Percentiles rank a stretch among this genome's conserved stretches.
phyloP scores from a whole-genome alignment of 2,888 invertebrate genomes.

The Drosophila lacicola region DNA sequence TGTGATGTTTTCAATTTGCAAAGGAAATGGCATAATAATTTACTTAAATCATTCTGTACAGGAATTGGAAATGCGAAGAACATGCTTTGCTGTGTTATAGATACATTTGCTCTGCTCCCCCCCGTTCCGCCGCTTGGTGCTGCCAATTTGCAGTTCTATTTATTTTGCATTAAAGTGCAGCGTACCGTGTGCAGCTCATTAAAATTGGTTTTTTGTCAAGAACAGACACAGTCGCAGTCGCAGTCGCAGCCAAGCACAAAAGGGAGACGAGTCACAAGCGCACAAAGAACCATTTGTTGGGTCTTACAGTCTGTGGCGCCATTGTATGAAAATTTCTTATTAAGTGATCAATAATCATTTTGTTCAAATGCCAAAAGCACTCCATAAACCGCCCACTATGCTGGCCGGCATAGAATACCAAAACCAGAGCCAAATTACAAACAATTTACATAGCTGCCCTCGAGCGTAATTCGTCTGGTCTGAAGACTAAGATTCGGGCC shows the following conservation, averaged over 20 bases:
- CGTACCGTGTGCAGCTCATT: slow-evolving; percentile 73
- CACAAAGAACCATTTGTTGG: slow-evolving; percentile 51
- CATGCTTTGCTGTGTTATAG: slow-evolving; percentile 37
- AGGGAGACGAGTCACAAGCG: slow-evolving; percentile 11
- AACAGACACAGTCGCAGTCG: slow-evolving; percentile 7
- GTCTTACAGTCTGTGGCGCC: slow-evolving; percentile 58
- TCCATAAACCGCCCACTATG: slow-evolving; percentile 46
- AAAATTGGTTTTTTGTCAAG: slow-evolving; percentile 71
- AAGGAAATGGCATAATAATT: slow-evolving; percentile 44
- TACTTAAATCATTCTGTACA: slow-evolving; percentile 35
- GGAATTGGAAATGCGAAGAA: slow-evolving; percentile 15
- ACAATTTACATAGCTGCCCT: slow-evolving; percentile 74
- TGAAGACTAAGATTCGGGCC: slow-evolving; percentile 14
- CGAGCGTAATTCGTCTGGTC: slow-evolving; percentile 54
- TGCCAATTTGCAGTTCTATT: slow-evolving; percentile 64
- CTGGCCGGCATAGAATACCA: slow-evolving; percentile 46
- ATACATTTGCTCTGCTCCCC: slow-evolving; percentile 47
- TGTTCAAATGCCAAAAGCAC: slow-evolving; percentile 78
- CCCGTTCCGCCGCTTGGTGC: slow-evolving; percentile 8
- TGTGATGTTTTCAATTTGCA: slow-evolving; percentile 36
- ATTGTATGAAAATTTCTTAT: slow-evolving; percentile 73
- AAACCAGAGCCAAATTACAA: slow-evolving; percentile 73
- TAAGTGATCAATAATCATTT: slow-evolving; percentile 82
- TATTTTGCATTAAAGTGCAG: slow-evolving; percentile 78
- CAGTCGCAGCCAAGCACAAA: slow-evolving; percentile 6